Evolutionary conservation across 2,888 invertebrate genomes (phyloP), one percentile per base, ranked within the genome.

Genomic region (Spodoptera exigua): DNA sequence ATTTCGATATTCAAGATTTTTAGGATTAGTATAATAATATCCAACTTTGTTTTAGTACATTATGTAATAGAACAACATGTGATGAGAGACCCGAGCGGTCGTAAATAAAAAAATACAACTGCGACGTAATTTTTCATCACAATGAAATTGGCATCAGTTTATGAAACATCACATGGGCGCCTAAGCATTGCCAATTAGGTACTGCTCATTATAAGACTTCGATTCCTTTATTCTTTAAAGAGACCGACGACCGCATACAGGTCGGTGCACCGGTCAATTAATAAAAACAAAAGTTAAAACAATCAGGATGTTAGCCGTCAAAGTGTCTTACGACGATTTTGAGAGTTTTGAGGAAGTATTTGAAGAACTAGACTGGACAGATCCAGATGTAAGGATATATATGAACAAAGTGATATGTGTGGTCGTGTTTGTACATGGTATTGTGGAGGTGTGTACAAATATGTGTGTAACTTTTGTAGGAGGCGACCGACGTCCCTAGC

Each of bases 401-500:
- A 32, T 18, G 1, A 47, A 40, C 52, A 13, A 27, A 52, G 34
- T 47, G 46, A 48, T 12, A 17, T 37, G 45, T 47, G 43, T 32
- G 17, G 27, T n/a, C 17, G 13, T 13, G 13, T 53, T 10, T 46
- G 1, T 36, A 7, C 16, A n/a, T 14, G 11, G 13, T 52, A 2
- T 51, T 18, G 10, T 47, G 16, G 27, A 53, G 44, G 3, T 13
- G 10, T 39, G 11, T 60, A 46, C 51, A 51, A 62, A 53, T 58
- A 56, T 70, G 68, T 70, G 16, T 47, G 58, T 48, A 21, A 58
- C n/a, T 52, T 69, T 74, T 78, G 76, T 86, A 93, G 93, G 92
- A 93, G 70, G 83, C 82, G 65, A 71, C 74, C n/a, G 91, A 92
- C 70, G 79, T 86, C 46, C 78, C 83, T 27, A 76, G 71, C 70